Percentiles rank a stretch among this genome's conserved stretches.
phyloP scores from a whole-genome alignment of 2,888 invertebrate species.

The Trachelus troglodyta region DNA sequence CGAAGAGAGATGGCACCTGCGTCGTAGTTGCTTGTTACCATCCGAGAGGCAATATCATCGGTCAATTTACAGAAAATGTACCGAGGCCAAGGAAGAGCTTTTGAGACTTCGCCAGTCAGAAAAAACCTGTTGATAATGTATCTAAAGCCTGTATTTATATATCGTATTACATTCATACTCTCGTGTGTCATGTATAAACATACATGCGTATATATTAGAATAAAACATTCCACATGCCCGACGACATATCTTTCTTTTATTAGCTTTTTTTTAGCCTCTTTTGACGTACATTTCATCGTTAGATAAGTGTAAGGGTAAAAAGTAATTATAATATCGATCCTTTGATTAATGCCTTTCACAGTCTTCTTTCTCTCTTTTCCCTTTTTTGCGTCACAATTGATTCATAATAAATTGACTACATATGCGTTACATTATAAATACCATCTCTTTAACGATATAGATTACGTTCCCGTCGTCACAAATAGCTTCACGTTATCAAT shows the following conservation, averaged over 20 bases:
- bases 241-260: too few relatives aligned
- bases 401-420: conserved; percentile 15
- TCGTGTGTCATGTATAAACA: not conserved
- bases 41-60: conserved; percentile 73
- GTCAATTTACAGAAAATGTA: conserved; percentile 67
- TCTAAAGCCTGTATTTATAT: conserved; percentile 36
- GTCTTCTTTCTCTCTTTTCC: not conserved
- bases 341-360: too few relatives aligned
- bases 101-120: conserved; percentile 34
- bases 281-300: too few relatives aligned
- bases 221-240: too few relatives aligned
- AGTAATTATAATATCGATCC: too few relatives aligned
- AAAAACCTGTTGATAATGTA: conserved; percentile 43
- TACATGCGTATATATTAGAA: not conserved
- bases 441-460: conserved; percentile 41
- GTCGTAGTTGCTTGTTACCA: conserved; percentile 74
- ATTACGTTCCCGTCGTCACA: conserved; percentile 34
- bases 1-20: conserved; percentile 70
- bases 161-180: not conserved
- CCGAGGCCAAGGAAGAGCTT: conserved; percentile 49
- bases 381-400: conserved; percentile 10
- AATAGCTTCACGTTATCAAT: not conserved
- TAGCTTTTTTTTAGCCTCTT: too few relatives aligned
- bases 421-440: conserved; percentile 10
- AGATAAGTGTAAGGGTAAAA: too few relatives aligned